These are phyloP conservation scores for Maniola hyperantus DNA, from an alignment of 2,888 invertebrate genomes.

Conservation along the genomic window DNA sequence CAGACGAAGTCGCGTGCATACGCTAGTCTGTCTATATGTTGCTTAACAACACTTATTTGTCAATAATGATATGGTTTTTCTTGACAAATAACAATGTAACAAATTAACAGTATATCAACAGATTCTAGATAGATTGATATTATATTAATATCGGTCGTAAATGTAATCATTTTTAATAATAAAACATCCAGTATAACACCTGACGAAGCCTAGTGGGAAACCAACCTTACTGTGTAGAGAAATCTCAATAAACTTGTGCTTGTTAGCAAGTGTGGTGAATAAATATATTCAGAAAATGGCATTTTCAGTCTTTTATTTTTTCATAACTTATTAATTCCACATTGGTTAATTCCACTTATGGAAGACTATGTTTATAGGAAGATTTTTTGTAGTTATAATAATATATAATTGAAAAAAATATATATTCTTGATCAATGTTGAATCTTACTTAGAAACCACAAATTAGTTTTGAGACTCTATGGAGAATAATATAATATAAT, in stretches of 20 bases:
- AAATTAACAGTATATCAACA: too few species aligned
- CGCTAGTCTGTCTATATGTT: too few species aligned
- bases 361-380: conserved; percentile 47
- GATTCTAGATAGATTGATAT: too few species aligned
- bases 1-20: too few species aligned
- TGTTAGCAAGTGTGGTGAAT: conserved; percentile 63
- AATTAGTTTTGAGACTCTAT: too few species aligned
- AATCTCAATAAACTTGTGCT: conserved; percentile 63
- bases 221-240: conserved; percentile 42
- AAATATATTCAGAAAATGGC: conserved; percentile 66
- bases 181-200: neutral
- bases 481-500: too few species aligned
- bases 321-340: conserved; percentile 22
- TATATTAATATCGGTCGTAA: too few species aligned
- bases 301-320: conserved; percentile 77
- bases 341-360: conserved; percentile 36
- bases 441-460: too few species aligned
- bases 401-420: too few species aligned
- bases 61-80: too few species aligned
- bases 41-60: too few species aligned
- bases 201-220: neutral
- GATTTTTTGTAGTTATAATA: neutral
- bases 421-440: neutral
- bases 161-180: neutral
- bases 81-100: too few species aligned